phyloP scores from a whole-genome alignment of 2,888 invertebrate species.

The Octodonta nipae region DNA sequence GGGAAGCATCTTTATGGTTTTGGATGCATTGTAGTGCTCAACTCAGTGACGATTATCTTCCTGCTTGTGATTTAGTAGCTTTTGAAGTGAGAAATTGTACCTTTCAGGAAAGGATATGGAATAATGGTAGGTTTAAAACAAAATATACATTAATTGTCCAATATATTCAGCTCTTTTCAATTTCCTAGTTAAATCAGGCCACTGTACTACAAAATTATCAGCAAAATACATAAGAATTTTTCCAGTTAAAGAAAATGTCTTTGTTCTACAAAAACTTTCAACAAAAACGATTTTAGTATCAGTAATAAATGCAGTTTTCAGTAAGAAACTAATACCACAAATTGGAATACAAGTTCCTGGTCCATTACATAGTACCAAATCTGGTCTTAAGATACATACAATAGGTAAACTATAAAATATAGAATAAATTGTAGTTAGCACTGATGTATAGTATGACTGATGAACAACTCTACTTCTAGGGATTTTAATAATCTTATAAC shows the following conservation, averaged over 20 bases:
- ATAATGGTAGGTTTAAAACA: too few species aligned
- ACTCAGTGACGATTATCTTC: too few species aligned
- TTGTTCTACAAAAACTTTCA: slow-evolving; percentile 89
- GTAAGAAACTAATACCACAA: slow-evolving; percentile 62
- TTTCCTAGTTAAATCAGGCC: slow-evolving; percentile 60
- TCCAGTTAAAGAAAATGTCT: slow-evolving; percentile 77
- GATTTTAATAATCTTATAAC: slow-evolving; percentile 44
- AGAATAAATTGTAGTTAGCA: slow-evolving; percentile 65
- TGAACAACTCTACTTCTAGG: slow-evolving; percentile 77
- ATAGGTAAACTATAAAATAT: slow-evolving; percentile 55
- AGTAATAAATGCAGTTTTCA: slow-evolving; percentile 52
- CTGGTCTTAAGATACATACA: slow-evolving; percentile 56
- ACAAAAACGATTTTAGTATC: slow-evolving; percentile 73
- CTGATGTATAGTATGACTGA: slow-evolving; percentile 68
- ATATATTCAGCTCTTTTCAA: slow-evolving; percentile 62
- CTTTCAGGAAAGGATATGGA: too few species aligned
- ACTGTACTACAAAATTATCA: slow-evolving; percentile 84
- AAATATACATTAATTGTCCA: slow-evolving; percentile 60
- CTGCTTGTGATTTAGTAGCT: too few species aligned
- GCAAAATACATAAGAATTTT: slow-evolving; percentile 71
- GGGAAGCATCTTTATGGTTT: too few species aligned
- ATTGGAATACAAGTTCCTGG: slow-evolving; percentile 94
- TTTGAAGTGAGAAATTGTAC: too few species aligned
- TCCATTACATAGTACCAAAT: slow-evolving; percentile 82
- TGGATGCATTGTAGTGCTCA: too few species aligned